These are phyloP conservation scores for Lutraria rhynchaena DNA, from an alignment of 1,140 invertebrate genomes.

Conservation along the genomic window DNA sequence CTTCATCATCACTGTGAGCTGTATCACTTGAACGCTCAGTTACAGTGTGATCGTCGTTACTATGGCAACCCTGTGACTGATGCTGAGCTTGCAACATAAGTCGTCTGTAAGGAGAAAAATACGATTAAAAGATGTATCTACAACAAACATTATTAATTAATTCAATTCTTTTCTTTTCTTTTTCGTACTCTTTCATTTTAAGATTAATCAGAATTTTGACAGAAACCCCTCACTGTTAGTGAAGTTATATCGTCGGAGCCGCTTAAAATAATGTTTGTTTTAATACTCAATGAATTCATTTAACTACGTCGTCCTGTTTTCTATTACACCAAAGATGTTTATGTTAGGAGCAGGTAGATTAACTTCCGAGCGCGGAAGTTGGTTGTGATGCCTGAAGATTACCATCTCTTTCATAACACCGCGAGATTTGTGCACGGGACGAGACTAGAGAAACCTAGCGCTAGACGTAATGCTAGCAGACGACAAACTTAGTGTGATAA, in stretches of 20 bases:
- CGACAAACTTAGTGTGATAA: constrained; percentile 48
- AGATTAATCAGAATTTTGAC: too few relatives aligned
- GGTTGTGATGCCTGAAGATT: constrained; percentile 5
- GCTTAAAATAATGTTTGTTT: constrained; percentile 33
- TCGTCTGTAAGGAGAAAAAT: constrained; percentile 55
- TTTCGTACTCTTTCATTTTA: too few relatives aligned
- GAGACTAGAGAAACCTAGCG: constrained; percentile 1
- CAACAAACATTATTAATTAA: background rate
- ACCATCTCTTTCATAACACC: background rate
- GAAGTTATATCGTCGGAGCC: background rate
- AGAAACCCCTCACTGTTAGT: too few relatives aligned
- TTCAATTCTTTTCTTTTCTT: too few relatives aligned
- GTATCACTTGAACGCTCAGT: constrained; percentile 29
- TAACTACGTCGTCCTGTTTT: constrained; percentile 30
- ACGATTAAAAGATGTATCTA: background rate
- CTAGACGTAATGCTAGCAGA: constrained; percentile 36
- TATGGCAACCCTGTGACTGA: constrained; percentile 41
- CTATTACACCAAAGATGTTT: constrained; percentile 40
- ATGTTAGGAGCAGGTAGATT: constrained; percentile 5
- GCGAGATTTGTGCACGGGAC: constrained; percentile 1
- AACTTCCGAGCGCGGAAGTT: constrained; percentile 31
- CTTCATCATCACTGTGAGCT: constrained; percentile 66
- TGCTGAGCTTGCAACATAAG: constrained; percentile 57
- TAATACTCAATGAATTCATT: background rate
- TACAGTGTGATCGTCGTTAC: constrained; percentile 49